Conservation (phyloP, 2,797 vertebrate genomes). For the Notolepis coatsorum region DNA sequence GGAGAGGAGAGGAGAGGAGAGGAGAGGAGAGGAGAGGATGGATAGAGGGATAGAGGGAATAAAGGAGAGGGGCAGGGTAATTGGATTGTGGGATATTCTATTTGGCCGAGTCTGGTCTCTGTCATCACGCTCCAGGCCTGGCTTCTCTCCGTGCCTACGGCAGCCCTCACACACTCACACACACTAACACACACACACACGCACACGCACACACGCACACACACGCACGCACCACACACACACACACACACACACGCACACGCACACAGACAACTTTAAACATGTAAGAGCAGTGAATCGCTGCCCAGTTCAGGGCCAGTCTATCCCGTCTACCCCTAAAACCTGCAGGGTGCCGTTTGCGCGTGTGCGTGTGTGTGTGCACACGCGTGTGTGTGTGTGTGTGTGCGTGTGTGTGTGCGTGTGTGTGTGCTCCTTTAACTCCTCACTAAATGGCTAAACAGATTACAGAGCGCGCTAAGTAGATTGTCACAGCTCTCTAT, state of each 20-base stretch:
- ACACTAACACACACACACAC: constrained; percentile 4
- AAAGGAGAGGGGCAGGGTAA: constrained; percentile 76
- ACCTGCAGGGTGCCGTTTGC: constrained; percentile 41
- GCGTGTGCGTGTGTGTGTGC: constrained; percentile 11
- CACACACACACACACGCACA: constrained; percentile 38
- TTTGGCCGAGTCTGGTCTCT: constrained; percentile 81
- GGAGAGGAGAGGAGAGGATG: constrained; percentile 8
- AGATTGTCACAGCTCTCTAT: constrained; percentile 98
- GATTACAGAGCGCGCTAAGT: constrained; percentile 99
- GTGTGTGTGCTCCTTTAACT: constrained; percentile 85
- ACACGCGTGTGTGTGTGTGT: constrained; percentile 44
- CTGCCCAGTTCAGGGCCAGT: constrained; percentile 44
- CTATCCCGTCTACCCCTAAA: constrained; percentile 46
- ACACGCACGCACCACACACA: constrained; percentile 28
- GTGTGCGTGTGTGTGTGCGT: constrained; percentile 43
- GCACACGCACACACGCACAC: constrained; percentile 57
- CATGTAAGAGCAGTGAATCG: constrained; percentile 50
- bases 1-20: constrained; percentile 4
- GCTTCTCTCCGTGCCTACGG: constrained; percentile 72
- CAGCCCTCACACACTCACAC: constrained; percentile 48
- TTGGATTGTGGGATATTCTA: constrained; percentile 85
- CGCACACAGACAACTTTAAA: constrained; percentile 58
- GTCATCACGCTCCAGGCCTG: constrained; percentile 84
- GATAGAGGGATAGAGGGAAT: constrained; percentile 26
- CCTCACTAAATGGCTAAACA: constrained; percentile 96